These are phyloP conservation scores for Melospiza georgiana DNA, from an alignment of 2,113 vertebrate genomes.

Conservation along the genomic window DNA sequence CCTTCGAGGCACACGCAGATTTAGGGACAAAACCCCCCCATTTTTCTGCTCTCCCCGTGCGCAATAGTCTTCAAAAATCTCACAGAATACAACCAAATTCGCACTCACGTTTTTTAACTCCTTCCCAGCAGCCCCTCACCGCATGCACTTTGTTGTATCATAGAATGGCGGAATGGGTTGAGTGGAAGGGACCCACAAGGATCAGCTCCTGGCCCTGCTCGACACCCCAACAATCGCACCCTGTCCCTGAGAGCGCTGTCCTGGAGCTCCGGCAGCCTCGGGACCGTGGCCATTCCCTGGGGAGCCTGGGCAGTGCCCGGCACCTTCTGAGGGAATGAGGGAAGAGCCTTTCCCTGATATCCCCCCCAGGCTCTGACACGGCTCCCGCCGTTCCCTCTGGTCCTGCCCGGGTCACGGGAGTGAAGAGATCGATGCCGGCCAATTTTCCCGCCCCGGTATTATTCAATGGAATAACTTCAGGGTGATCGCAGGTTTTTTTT, in stretches of 20 bases:
- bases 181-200: neutral
- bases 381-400: neutral
- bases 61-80: rapidly evolving
- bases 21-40: rapidly evolving
- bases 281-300: neutral
- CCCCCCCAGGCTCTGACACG: rapidly evolving
- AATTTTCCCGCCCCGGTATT: neutral
- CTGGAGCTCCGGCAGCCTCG: neutral
- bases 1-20: rapidly evolving
- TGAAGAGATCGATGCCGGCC: neutral
- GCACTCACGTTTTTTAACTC: neutral
- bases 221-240: neutral
- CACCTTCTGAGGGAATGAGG: neutral
- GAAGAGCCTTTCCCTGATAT: neutral
- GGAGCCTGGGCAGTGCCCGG: neutral
- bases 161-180: neutral
- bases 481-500: neutral
- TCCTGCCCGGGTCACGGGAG: neutral
- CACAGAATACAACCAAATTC: neutral
- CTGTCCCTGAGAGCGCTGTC: too few species aligned
- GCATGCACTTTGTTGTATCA: neutral
- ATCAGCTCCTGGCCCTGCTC: too few species aligned
- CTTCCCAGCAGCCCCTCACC: neutral
- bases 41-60: neutral
- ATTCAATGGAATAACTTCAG: neutral